Conservation (phyloP, 2,888 invertebrate species). For the Volucella bombylans region DNA sequence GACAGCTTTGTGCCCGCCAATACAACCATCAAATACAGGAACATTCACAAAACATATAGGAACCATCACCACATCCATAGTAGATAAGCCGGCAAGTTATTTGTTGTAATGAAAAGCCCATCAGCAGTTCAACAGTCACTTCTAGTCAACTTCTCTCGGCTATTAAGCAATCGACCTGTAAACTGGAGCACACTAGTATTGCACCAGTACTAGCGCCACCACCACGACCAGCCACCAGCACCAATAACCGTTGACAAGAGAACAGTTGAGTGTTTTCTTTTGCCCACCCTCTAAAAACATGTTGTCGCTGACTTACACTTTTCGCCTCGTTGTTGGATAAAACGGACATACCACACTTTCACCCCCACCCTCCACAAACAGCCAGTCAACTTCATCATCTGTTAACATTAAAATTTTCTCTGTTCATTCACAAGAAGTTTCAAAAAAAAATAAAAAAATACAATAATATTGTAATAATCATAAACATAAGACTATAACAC, state of each 20-base stretch:
- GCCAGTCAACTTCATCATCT: constrained; percentile 1
- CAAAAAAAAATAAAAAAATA: constrained; percentile 11
- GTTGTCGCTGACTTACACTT: background rate
- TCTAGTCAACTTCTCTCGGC: constrained; percentile 41
- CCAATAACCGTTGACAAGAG: constrained; percentile 52
- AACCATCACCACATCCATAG: background rate
- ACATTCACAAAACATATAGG: too few species aligned
- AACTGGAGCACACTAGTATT: constrained; percentile 45
- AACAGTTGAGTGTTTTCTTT: constrained; percentile 56
- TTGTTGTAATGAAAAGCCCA: constrained; percentile 6
- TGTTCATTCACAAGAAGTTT: constrained; percentile 66
- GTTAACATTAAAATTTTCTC: constrained; percentile 14
- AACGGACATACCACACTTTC: background rate
- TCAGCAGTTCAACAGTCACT: constrained; percentile 40
- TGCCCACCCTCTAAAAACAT: background rate
- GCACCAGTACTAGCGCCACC: constrained; percentile 25
- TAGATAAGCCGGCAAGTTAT: constrained; percentile 45
- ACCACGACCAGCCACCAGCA: background rate
- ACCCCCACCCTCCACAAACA: background rate
- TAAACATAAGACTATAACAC: constrained; percentile 22
- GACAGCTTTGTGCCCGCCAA: background rate
- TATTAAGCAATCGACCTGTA: constrained; percentile 53
- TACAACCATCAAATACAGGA: too few species aligned
- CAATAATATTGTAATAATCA: background rate
- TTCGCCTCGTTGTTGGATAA: background rate